A percentile compares a stretch with the other conserved stretches of the same genome.
These are phyloP conservation scores for Melanotaenia trifasciata DNA, from an alignment of 2,797 vertebrate species.

Conservation along the genomic window DNA sequence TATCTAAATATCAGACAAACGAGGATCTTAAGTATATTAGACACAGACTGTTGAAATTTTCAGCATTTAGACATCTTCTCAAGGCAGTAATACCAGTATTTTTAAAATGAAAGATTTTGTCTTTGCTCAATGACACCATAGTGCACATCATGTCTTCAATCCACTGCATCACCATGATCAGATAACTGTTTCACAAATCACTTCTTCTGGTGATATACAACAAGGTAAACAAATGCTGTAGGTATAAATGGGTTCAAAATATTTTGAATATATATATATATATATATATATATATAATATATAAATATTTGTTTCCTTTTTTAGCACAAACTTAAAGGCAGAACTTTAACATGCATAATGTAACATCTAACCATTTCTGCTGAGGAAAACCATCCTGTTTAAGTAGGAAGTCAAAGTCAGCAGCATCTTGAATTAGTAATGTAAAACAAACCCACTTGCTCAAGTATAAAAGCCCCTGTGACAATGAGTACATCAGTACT, in stretches of 20 bases:
- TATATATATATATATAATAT: too few species aligned
- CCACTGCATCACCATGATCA: background rate
- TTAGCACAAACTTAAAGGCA: background rate
- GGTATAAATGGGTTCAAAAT: background rate
- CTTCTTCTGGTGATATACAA: background rate
- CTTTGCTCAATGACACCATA: background rate
- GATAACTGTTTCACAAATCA: background rate
- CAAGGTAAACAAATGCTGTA: background rate
- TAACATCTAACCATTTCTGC: background rate
- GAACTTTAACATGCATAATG: background rate
- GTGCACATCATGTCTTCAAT: background rate
- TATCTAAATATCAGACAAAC: background rate
- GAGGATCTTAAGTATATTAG: background rate
- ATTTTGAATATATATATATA: too few species aligned
- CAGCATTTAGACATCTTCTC: background rate
- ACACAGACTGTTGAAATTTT: background rate
- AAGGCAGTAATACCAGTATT: background rate
- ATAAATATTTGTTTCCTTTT: too few species aligned
- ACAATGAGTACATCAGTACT: slow-evolving; percentile 9
- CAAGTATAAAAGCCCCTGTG: background rate
- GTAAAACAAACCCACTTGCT: slow-evolving; percentile 10
- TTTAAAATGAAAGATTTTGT: background rate
- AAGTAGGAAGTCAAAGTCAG: slow-evolving; percentile 5
- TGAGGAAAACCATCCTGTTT: background rate
- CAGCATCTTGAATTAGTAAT: slow-evolving; percentile 1